phyloP scores from a whole-genome alignment of 2,113 vertebrate species.

The Hystrix cristata region DNA sequence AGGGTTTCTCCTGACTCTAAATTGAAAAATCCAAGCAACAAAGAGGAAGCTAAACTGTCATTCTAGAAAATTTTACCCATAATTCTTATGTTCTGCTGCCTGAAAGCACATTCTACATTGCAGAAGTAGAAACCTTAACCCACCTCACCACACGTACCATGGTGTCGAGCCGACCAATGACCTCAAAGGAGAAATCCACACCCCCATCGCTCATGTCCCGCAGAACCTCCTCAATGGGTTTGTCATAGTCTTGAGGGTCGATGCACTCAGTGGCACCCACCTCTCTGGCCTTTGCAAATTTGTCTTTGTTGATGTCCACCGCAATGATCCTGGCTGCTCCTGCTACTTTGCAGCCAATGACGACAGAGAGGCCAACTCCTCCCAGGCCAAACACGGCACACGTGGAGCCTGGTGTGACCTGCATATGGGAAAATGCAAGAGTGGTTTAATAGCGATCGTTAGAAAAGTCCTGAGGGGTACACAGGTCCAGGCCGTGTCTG shows the following conservation, averaged over 20 bases:
- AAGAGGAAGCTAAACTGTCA: neutral
- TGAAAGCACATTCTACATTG: neutral
- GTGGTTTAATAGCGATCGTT: neutral
- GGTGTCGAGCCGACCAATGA: constrained; percentile 89
- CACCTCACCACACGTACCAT: constrained; percentile 87
- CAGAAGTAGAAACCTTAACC: neutral
- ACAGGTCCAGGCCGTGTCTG: neutral
- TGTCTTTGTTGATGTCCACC: constrained; percentile 91
- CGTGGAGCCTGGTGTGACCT: constrained; percentile 93
- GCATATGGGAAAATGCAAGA: constrained; percentile 41
- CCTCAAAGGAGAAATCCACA: constrained; percentile 94
- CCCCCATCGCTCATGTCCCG: constrained; percentile 90
- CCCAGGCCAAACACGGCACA: constrained; percentile 94
- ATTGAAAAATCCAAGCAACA: neutral
- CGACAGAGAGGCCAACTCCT: constrained; percentile 92
- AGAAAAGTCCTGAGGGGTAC: neutral
- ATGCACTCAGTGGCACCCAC: constrained; percentile 93
- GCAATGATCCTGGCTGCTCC: constrained; percentile 92
- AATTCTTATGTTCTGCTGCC: neutral
- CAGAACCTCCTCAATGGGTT: constrained; percentile 91
- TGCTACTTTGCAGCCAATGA: constrained; percentile 93
- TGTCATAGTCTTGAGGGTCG: constrained; percentile 88
- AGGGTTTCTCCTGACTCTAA: neutral
- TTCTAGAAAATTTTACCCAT: neutral
- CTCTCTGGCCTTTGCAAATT: constrained; percentile 90